Base-by-base conservation (phyloP, 1,140 invertebrate species). In the Meloidogyne exigua region DNA sequence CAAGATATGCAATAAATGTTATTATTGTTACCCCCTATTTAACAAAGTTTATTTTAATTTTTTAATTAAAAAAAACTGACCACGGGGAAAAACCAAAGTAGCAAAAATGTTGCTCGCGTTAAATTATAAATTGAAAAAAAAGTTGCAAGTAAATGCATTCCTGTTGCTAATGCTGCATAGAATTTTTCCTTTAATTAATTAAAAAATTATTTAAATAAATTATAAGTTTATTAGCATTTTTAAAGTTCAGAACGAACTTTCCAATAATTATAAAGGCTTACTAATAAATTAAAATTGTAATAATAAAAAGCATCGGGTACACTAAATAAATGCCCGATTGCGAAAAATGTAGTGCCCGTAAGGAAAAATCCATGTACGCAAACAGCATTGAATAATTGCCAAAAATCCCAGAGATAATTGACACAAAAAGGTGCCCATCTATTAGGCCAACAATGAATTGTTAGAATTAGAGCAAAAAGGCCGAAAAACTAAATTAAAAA, bases 371-470 rank as follows among this genome's bases (percentile, higher is more conserved):
- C 71, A 28, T 78, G 72, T 4, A 78, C 76, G 64, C 76, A 78
- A 42, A 78, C 76, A 21, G 70, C 75, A 70, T 78, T 78, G 32
- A 78, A 78, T 26, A 78, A n/a, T 39, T 78, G 76, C 32, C 65
- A 76, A 57, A 78, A 78, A 32, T 76, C 36, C 39, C 42, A 42
- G 5, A 78, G 32, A n/a, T 44, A 49, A 44, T 32, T 39, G 25
- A 69, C 44, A 25, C 76, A 78, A 21, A 42, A 78, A 18, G 32
- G 23, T 0, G 32, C 57, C 21, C 39, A 57, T 25, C 26, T 39
- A 32, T 78, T 78, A 0, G 76, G 76, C 63, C 65, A 78, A 42
- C 76, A 78, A 28, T 68, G 44, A 28, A 68, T 68, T 18, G 76
- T 78, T 36, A 78, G 28, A 44, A 78, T 32, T 21, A 78, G n/a